Percentiles rank a stretch among this genome's conserved stretches.
These are phyloP conservation scores for Astyanax mexicanus DNA, from an alignment of 2,797 vertebrate genomes.

Conservation along the genomic window DNA sequence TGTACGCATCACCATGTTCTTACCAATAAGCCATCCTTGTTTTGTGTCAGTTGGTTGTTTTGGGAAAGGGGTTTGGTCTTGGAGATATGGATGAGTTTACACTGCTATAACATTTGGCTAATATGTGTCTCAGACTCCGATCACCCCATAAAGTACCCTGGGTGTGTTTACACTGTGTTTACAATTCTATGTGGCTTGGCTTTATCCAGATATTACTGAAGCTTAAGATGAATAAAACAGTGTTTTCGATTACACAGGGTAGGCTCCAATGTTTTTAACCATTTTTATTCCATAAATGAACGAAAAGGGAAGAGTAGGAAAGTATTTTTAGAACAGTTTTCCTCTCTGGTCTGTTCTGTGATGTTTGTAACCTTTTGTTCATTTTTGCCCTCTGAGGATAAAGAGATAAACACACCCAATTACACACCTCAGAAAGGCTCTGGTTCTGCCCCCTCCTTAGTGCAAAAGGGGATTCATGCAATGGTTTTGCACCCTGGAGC, in stretches of 20 bases:
- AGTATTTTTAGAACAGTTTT: conserved; percentile 62
- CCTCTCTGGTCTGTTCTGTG: conserved; percentile 63
- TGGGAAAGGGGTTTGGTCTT: too few species aligned
- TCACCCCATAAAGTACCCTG: too few species aligned
- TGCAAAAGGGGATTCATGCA: conserved; percentile 64
- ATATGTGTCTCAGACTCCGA: too few species aligned
- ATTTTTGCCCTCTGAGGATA: conserved; percentile 48
- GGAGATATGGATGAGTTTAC: too few species aligned
- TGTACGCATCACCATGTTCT: too few species aligned
- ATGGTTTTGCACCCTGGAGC: conserved; percentile 59
- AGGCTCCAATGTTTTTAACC: neutral
- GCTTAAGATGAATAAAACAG: too few species aligned
- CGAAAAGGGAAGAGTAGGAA: conserved; percentile 23
- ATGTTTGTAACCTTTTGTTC: conserved; percentile 55
- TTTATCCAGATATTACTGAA: too few species aligned
- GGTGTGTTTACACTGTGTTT: too few species aligned
- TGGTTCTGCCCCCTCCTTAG: conserved; percentile 24
- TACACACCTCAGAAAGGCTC: conserved; percentile 23
- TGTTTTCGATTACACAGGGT: neutral
- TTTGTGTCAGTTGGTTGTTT: too few species aligned
- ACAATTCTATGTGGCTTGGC: too few species aligned
- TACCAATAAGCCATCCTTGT: too few species aligned
- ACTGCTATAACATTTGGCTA: too few species aligned
- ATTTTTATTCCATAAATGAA: neutral
- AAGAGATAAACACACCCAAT: conserved; percentile 52